Conservation (phyloP, 2,797 vertebrate genomes). For the Poliocrania exsul region DNA sequence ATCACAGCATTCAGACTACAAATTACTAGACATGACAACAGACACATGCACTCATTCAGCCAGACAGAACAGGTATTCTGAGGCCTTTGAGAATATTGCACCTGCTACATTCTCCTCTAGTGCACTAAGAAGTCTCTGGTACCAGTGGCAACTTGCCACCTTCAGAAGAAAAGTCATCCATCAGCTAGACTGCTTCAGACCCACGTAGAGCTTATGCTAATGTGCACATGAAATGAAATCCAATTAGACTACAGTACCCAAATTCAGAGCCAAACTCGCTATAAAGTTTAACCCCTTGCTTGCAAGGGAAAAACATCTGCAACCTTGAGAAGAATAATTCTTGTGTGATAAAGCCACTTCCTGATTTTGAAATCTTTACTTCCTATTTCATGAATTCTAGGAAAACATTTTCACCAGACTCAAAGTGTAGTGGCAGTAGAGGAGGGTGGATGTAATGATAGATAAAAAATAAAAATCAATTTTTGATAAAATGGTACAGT, state of each 20-base stretch:
- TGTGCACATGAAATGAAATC: neutral
- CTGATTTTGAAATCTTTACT: neutral
- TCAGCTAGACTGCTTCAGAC: neutral
- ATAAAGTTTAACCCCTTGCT: neutral
- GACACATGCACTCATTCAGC: neutral
- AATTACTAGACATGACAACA: neutral
- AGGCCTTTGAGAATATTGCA: neutral
- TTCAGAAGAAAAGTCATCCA: neutral
- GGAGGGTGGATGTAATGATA: accelerated
- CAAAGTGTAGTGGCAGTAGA: accelerated
- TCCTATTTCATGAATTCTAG: neutral
- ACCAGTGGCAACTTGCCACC: neutral
- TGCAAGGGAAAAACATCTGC: neutral
- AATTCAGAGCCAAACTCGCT: neutral
- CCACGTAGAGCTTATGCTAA: neutral
- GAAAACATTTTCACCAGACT: neutral
- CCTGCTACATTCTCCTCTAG: neutral
- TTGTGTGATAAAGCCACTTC: neutral
- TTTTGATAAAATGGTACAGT: neutral
- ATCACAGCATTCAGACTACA: neutral
- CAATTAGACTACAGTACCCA: neutral
- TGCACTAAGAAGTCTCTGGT: neutral
- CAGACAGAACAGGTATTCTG: neutral
- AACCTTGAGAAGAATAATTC: neutral
- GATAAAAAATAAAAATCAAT: neutral